Evolutionary conservation across 2,797 vertebrate species (phyloP).

Genomic region (Dicrostonyx torquatus): DNA sequence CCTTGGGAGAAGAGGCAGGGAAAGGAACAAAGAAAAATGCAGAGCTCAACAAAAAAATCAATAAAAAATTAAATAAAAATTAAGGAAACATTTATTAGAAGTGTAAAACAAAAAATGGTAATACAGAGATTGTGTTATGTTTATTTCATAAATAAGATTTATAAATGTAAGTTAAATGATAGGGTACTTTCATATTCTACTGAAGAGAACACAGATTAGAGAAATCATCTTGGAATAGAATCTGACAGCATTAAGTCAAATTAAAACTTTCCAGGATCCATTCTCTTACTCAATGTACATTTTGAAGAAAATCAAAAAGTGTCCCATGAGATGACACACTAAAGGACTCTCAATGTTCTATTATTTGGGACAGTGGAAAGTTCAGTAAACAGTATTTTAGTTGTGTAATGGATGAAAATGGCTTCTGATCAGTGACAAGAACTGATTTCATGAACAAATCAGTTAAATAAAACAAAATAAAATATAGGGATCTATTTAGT

Average conservation of each 20-base stretch:
- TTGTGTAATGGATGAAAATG: background rate
- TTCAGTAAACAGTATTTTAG: background rate
- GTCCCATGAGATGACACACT: background rate
- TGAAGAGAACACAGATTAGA: background rate
- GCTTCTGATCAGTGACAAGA: background rate
- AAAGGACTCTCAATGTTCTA: background rate
- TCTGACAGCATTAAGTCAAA: background rate
- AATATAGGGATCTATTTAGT: too few species aligned
- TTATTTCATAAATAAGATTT: background rate
- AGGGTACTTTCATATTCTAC: background rate
- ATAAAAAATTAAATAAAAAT: background rate
- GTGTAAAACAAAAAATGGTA: background rate
- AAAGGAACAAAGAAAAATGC: too few species aligned
- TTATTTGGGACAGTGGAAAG: background rate
- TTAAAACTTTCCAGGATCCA: background rate
- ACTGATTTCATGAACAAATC: too few species aligned
- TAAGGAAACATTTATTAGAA: background rate
- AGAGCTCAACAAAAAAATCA: too few species aligned
- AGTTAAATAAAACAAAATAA: background rate
- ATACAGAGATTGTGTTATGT: background rate
- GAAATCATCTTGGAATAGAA: too few species aligned
- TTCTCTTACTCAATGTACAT: background rate
- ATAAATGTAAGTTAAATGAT: background rate
- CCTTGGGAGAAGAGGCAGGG: too few species aligned
- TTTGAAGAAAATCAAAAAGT: background rate